A percentile compares a stretch with the other conserved stretches of the same genome.
Evolutionary conservation across 2,797 vertebrate species (phyloP).

Genomic region (Poeciliopsis turneri): DNA sequence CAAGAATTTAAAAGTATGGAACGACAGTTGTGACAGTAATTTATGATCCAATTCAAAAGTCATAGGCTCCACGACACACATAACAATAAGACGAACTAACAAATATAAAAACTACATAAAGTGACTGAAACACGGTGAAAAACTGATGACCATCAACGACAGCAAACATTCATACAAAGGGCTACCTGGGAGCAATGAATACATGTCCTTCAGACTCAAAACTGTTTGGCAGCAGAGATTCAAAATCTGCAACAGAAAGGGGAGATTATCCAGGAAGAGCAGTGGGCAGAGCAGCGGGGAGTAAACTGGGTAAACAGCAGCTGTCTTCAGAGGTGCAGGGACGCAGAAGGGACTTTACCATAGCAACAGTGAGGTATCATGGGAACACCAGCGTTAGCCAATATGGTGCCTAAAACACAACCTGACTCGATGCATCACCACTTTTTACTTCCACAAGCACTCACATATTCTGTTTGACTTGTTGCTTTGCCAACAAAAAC

Average conservation of each 20-base stretch:
- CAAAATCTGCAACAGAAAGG: slow-evolving; percentile 99
- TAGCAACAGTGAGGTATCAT: slow-evolving; percentile 84
- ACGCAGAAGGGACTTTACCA: slow-evolving; percentile 81
- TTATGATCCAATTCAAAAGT: background rate
- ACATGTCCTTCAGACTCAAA: slow-evolving; percentile 99
- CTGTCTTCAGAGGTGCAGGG: slow-evolving; percentile 82
- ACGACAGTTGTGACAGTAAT: background rate
- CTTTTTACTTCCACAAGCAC: slow-evolving; percentile 62
- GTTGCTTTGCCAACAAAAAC: slow-evolving; percentile 27
- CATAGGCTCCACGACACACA: slow-evolving; percentile 4
- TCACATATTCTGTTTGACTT: slow-evolving; percentile 41
- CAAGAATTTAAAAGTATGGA: slow-evolving; percentile 6
- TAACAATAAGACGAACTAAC: slow-evolving; percentile 13
- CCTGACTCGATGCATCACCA: slow-evolving; percentile 63
- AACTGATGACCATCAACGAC: slow-evolving; percentile 70
- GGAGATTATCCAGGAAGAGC: slow-evolving; percentile 90
- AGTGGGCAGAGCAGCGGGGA: slow-evolving; percentile 76
- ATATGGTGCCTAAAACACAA: slow-evolving; percentile 80
- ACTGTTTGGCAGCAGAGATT: slow-evolving; percentile 99
- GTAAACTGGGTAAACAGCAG: slow-evolving; percentile 77
- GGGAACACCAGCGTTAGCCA: slow-evolving; percentile 84
- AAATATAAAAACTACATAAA: slow-evolving; percentile 18
- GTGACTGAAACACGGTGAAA: slow-evolving; percentile 27
- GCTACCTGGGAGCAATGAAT: slow-evolving; percentile 99
- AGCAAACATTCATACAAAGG: slow-evolving; percentile 87